Conservation (phyloP, 2,888 invertebrate genomes). For the Drosophila anomalipes region DNA sequence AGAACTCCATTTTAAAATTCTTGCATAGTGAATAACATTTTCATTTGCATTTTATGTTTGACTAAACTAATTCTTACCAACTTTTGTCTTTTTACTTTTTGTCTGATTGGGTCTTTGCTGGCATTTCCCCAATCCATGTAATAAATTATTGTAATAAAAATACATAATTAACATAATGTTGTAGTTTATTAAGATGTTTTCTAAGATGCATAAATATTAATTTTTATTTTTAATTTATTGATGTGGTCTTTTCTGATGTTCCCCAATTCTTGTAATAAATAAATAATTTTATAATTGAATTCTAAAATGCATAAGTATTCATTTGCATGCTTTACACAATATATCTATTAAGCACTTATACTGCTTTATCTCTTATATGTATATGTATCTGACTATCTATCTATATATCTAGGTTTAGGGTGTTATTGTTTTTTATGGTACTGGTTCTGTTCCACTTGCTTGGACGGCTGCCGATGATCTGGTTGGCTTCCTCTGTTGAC, state of each 20-base stretch:
- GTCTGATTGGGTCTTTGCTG: background rate
- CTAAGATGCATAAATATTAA: background rate
- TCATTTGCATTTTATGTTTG: background rate
- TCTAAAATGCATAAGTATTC: background rate
- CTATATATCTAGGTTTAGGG: slow-evolving; percentile 19
- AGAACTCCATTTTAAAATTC: background rate
- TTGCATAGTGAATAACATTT: background rate
- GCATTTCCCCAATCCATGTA: background rate
- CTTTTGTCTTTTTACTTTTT: background rate
- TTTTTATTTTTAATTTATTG: background rate
- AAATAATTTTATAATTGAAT: background rate
- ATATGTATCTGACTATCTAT: background rate
- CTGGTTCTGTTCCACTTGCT: slow-evolving; percentile 64
- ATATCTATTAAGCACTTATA: slow-evolving; percentile 40
- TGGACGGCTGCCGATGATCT: slow-evolving; percentile 46
- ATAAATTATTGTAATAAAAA: background rate
- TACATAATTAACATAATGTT: background rate
- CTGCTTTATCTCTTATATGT: slow-evolving; percentile 42
- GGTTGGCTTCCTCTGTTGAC: slow-evolving; percentile 47
- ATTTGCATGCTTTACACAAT: slow-evolving; percentile 33
- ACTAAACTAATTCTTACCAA: too few relatives aligned
- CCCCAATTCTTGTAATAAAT: background rate
- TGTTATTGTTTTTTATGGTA: slow-evolving; percentile 29
- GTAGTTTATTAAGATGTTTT: background rate
- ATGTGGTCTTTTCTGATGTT: background rate